Base-by-base conservation (phyloP, 2,113 vertebrate genomes). In the Mohoua ochrocephala region DNA sequence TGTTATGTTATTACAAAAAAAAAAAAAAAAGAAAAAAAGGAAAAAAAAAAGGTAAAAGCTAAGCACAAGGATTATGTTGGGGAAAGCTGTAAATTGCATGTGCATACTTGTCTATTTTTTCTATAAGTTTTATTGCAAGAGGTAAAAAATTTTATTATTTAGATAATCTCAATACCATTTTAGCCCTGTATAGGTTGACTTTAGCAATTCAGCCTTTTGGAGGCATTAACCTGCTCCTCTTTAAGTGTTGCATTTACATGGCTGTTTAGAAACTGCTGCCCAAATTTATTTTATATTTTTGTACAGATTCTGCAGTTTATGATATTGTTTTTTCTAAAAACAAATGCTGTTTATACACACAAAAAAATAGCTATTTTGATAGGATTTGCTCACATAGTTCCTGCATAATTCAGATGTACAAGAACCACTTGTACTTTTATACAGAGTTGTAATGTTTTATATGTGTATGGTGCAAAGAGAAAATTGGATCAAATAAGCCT, bases 211-310 rank as follows among this genome's bases (percentile, higher is more conserved):
- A 97, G 97, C 98, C 98, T 98, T 98, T 97, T 97, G 97, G 98
- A 98, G 98, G 98, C 98, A 97, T 98, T 98, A 98, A 98, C 97
- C 94, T 97, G 97, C 96, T 97, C 98, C 97, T 98, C 97, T 87
- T 95, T 98, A 98, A 98, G 98, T 98, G 97, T 98, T 97, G 98
- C 98, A 98, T 98, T 98, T 98, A 98, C 97, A 97, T 98, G 98
- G 98, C 98, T 98, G 98, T 98, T 98, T 98, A 98, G 98, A 98
- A 98, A 98, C 97, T 98, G 98, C 98, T 98, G 97, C 97, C 98
- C 98, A 98, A 98, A 98, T 98, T 98, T 98, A 98, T 98, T 98
- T 98, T 98, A 97, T 98, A 99, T 99, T 99, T 99, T 99, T 99
- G 98, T 98, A 98, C 98, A 98, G 98, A 98, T 98, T 98, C 98